Evolutionary conservation across 2,797 vertebrate species (phyloP).

Genomic region (Chelon auratus): DNA sequence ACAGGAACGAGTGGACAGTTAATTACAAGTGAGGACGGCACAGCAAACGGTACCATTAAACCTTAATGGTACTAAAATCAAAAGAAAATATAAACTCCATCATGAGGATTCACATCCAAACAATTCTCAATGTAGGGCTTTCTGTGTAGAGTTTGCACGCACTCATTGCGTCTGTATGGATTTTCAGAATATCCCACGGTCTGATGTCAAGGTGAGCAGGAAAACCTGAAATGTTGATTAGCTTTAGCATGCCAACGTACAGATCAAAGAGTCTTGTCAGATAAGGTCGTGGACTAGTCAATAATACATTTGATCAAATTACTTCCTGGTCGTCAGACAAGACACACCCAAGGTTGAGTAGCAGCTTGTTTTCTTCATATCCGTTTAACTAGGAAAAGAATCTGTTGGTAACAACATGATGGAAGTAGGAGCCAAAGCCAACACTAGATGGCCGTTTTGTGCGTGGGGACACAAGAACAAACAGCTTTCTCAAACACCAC

Average conservation of each 20-base stretch:
- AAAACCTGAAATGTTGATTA: too few relatives aligned
- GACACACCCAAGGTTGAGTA: constrained; percentile 23
- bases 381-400: constrained; percentile 41
- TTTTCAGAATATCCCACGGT: too few relatives aligned
- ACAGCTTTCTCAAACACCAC: constrained; percentile 19
- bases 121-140: too few relatives aligned
- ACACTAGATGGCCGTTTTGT: neutral
- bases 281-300: constrained; percentile 18
- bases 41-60: neutral
- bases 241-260: too few relatives aligned
- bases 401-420: constrained; percentile 48
- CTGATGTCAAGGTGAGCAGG: too few relatives aligned
- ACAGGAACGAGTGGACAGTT: neutral
- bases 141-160: too few relatives aligned
- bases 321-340: constrained; percentile 58
- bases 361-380: constrained; percentile 31
- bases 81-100: neutral
- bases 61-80: neutral
- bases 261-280: constrained; percentile 35
- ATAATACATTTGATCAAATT: constrained; percentile 65
- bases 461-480: neutral
- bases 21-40: neutral
- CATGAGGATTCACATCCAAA: neutral
- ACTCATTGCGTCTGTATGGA: too few relatives aligned
- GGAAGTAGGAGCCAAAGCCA: constrained; percentile 27